Conservation (phyloP, 1,140 invertebrate species). For the Nephila pilipes region DNA sequence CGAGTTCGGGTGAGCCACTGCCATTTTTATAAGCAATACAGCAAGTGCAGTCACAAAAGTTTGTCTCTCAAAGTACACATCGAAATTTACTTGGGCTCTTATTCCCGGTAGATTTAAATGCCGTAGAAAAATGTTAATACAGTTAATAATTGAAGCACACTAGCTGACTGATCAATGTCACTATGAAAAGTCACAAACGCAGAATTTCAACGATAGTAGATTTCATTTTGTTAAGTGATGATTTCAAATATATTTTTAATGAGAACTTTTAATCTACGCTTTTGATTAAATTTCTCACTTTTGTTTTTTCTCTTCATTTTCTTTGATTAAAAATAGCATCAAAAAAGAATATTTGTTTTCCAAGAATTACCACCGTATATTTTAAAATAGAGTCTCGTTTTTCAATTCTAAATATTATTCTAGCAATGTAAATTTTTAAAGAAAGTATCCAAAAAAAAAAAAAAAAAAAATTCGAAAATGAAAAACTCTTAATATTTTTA, state of each 20-base stretch:
- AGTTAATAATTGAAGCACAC: too few species aligned
- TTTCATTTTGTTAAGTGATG: not conserved
- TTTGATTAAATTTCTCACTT: slow-evolving; percentile 52
- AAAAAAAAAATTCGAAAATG: too few species aligned
- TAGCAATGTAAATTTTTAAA: too few species aligned
- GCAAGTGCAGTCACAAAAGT: not conserved
- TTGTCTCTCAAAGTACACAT: not conserved
- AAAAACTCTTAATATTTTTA: too few species aligned
- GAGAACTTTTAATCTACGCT: slow-evolving; percentile 36
- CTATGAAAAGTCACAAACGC: not conserved
- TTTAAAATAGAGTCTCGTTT: too few species aligned
- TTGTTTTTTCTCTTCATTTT: slow-evolving; percentile 64
- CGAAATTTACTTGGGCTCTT: not conserved
- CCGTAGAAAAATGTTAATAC: too few species aligned
- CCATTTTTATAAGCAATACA: not conserved
- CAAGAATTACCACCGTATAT: too few species aligned
- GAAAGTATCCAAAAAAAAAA: too few species aligned
- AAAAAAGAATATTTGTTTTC: not conserved
- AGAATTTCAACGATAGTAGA: not conserved
- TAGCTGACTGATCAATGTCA: not conserved
- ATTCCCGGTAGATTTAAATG: too few species aligned
- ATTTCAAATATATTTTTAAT: not conserved
- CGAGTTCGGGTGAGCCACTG: not conserved
- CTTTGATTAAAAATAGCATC: not conserved
- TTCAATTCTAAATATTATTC: too few species aligned